phyloP scores from a whole-genome alignment of 2,888 invertebrate genomes.

The Diploptera punctata region DNA sequence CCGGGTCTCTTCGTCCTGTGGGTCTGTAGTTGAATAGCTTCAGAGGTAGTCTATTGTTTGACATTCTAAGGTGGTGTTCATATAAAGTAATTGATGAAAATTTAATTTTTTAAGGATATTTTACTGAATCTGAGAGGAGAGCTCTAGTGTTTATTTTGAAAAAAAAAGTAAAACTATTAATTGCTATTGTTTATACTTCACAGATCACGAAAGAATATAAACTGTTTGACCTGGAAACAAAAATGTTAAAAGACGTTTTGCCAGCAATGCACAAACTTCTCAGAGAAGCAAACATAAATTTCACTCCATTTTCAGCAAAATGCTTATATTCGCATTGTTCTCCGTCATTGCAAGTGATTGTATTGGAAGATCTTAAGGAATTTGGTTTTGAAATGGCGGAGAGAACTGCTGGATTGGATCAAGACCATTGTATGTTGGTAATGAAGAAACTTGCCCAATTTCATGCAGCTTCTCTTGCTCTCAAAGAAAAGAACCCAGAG shows the following conservation, averaged over 20 bases:
- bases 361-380: background rate
- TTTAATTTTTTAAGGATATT: too few relatives aligned
- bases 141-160: too few relatives aligned
- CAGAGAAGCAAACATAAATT: background rate
- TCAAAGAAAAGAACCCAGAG: background rate
- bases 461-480: background rate
- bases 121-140: too few relatives aligned
- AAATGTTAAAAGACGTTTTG: background rate
- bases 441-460: background rate
- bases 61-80: too few relatives aligned
- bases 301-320: background rate
- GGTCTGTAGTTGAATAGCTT: too few relatives aligned
- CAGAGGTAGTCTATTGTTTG: too few relatives aligned
- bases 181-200: too few relatives aligned
- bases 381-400: background rate
- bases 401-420: background rate
- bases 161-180: too few relatives aligned
- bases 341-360: background rate
- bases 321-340: background rate
- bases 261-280: background rate
- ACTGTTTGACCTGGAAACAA: background rate
- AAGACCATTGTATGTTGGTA: background rate
- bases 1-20: too few relatives aligned
- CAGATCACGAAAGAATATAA: background rate
- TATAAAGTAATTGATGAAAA: too few relatives aligned